phyloP scores from a whole-genome alignment of 2,797 vertebrate species.

The Arnoldichthys spilopterus region DNA sequence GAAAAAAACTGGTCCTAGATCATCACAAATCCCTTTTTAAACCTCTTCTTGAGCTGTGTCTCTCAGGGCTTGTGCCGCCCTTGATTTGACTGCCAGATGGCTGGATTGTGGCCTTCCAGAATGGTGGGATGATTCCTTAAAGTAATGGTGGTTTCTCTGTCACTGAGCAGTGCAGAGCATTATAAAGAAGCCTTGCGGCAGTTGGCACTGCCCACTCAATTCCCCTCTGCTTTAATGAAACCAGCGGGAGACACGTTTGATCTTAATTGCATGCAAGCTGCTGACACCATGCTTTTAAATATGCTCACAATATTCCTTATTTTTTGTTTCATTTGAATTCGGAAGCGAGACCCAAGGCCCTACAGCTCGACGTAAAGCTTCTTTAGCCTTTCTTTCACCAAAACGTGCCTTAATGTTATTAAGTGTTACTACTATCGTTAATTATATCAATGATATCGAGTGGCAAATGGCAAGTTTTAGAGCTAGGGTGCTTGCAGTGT shows the following conservation, averaged over 20 bases:
- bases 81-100: constrained; percentile 45
- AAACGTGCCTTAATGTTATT: constrained; percentile 82
- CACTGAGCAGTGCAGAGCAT: constrained; percentile 25
- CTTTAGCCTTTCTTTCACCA: constrained; percentile 84
- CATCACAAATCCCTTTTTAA: not conserved
- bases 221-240: constrained; percentile 76
- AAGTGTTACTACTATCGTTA: constrained; percentile 68
- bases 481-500: constrained; percentile 73
- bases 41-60: constrained; percentile 2
- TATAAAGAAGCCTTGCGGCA: constrained; percentile 67
- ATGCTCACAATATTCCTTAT: constrained; percentile 50
- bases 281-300: constrained; percentile 71
- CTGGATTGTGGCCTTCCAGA: constrained; percentile 32
- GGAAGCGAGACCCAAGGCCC: constrained; percentile 34
- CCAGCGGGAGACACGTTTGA: constrained; percentile 77
- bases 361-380: constrained; percentile 65
- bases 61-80: constrained; percentile 28
- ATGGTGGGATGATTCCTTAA: constrained; percentile 23
- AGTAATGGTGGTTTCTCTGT: constrained; percentile 24
- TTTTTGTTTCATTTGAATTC: constrained; percentile 26
- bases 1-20: not conserved
- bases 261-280: constrained; percentile 79
- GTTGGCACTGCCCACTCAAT: constrained; percentile 76
- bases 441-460: constrained; percentile 62
- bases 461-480: constrained; percentile 64